These are phyloP conservation scores for Arctocebus calabarensis DNA, from an alignment of 2,797 vertebrate species.

Conservation along the genomic window DNA sequence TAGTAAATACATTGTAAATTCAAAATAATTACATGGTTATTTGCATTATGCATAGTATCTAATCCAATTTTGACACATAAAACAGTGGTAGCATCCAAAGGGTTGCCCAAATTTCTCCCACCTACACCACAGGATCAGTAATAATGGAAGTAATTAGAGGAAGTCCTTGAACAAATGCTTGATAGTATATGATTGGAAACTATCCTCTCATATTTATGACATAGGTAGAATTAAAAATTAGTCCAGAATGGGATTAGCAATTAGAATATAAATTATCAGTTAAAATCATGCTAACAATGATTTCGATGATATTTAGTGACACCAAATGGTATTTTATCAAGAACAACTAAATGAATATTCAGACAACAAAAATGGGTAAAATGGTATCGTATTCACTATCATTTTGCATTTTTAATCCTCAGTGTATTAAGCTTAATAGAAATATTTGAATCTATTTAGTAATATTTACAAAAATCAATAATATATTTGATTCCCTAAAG, in stretches of 20 bases:
- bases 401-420: not conserved
- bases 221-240: slow-evolving; percentile 62
- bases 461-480: not conserved
- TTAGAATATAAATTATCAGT: slow-evolving; percentile 49
- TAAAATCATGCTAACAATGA: slow-evolving; percentile 67
- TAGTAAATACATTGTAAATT: slow-evolving; percentile 80
- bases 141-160: slow-evolving; percentile 61
- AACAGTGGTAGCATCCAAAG: slow-evolving; percentile 75
- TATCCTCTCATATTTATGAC: slow-evolving; percentile 69
- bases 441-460: not conserved
- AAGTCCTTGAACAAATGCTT: slow-evolving; percentile 63
- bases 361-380: not conserved
- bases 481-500: not conserved
- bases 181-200: slow-evolving; percentile 38
- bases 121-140: slow-evolving; percentile 48
- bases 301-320: slow-evolving; percentile 35
- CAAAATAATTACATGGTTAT: slow-evolving; percentile 79
- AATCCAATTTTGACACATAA: slow-evolving; percentile 79
- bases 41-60: slow-evolving; percentile 81
- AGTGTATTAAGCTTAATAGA: not conserved
- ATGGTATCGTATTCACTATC: not conserved
- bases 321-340: slow-evolving; percentile 60
- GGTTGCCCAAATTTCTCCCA: slow-evolving; percentile 71
- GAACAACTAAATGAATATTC: slow-evolving; percentile 47
- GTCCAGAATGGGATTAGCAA: slow-evolving; percentile 40